A percentile compares a stretch with the other conserved stretches of the same genome.
Conservation (phyloP, 2,888 invertebrate species). For the Melolontha melolontha region DNA sequence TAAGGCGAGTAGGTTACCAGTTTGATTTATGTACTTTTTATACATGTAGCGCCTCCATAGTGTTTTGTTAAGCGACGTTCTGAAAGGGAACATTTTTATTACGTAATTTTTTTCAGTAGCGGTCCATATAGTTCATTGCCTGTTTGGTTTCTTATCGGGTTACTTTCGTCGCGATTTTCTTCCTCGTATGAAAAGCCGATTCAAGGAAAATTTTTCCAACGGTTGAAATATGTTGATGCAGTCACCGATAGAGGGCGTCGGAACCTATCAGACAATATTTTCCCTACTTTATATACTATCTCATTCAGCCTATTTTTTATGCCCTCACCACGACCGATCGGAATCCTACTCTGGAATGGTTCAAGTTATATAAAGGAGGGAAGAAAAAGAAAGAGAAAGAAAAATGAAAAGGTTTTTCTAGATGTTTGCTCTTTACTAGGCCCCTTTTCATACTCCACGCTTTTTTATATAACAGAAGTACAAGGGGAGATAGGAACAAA, state of each 20-base stretch:
- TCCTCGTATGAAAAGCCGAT: background rate
- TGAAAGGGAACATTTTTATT: constrained; percentile 16
- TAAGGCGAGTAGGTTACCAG: no score
- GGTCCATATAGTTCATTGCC: background rate
- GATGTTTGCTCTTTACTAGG: background rate
- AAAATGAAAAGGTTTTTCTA: background rate
- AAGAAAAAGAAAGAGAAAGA: background rate
- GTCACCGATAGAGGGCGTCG: background rate
- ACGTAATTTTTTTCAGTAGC: background rate
- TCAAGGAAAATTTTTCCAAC: background rate
- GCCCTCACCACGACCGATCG: no score
- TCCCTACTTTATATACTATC: constrained; percentile 5
- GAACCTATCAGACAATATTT: constrained; percentile 3
- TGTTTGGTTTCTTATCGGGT: background rate
- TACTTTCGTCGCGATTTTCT: no score
- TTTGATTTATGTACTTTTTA: background rate
- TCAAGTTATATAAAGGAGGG: background rate
- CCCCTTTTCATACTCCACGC: background rate
- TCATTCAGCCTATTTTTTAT: no score
- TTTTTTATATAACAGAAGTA: background rate
- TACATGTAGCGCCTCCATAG: no score
- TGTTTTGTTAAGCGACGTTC: no score
- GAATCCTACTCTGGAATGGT: no score
- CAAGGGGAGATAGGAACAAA: constrained; percentile 1
- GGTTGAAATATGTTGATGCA: constrained; percentile 2